Base-by-base conservation (phyloP, 2,888 invertebrate genomes). In the Meandrusa payeni region DNA sequence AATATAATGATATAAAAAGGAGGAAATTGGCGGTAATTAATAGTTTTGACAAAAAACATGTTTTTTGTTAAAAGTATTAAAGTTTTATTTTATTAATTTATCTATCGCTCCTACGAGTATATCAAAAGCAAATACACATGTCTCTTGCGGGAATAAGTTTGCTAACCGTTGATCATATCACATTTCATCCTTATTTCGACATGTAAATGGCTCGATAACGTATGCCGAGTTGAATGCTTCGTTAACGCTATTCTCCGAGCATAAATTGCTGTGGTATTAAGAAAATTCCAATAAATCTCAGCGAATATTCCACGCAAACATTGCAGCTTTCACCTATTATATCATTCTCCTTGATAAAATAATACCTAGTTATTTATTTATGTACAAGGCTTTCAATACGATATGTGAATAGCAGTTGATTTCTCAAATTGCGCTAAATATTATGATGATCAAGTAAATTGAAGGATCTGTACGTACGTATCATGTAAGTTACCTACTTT, bases 341-440 rank as follows among this genome's bases (percentile, higher is more conserved):
- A 12, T 11, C 27, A 27, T 12, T 37, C 12, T 12, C 20, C 10
- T 26, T 28, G 19, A 28, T 37, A 20, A 19, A 27, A 27, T n/a
- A n/a, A n/a, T n/a, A n/a, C n/a, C n/a, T 37, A n/a, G 19, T 19
- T 27, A 36, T 10, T 10, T 17, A 6, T 6, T 9, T 31, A 31
- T 7, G 15, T 5, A 10, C 5, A 15, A 31, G 2, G 15, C 6
- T 31, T 4, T 5, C 2, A 0, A 2, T 19, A 32, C 3, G n/a
- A 11, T 5, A 19, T 11, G 3, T 26, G 26, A 37, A 37, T 37
- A 37, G 15, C 26, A 36, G 2, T 24, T 37, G 36, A 37, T 37
- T 37, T n/a, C 24, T n/a, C 17, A 17, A 37, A 37, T 37, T 26
- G 11, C 11, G 19, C 2, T 31, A 10, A 11, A 11, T 19, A 31